Evolutionary conservation across 2,113 vertebrate species (phyloP), one percentile per base, ranked within the genome.

Genomic region (Odontesthes bonariensis): DNA sequence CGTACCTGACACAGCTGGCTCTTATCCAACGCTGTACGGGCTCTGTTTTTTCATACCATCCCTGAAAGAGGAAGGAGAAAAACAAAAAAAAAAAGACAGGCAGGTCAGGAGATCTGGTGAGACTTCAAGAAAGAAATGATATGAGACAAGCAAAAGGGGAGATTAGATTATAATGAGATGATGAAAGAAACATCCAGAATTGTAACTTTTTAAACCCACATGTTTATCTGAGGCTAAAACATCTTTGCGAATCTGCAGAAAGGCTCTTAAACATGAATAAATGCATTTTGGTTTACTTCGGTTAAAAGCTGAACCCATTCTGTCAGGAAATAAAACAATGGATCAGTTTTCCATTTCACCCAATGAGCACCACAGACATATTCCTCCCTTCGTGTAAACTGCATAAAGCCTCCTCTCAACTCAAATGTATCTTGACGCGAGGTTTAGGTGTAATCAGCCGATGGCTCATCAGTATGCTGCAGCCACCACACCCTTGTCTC

Each of bases 1-100:
- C 42, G 19, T 87, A 92, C 89, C 89, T 87, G 86, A 80, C 66
- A 59, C 80, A 81, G 86, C 87, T 83, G 84, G 79, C 85, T 79
- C 69, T 77, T 42, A 13, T 82, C 83, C 83, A 42, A 53, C 1
- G 63, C 74, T 75, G 71, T 65, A 82, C 60, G 73, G 61, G 49
- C 69, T 63, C 75, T 27, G 20, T 69, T 71, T 84, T 74, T 51
- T 86, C 81, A 85, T 56, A 54, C 3, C 64, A 61, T 60, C 52
- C 65, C 83, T 89, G 61, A 1, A 7, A 38, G 35, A 65, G 17
- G n/a, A 33, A 42, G 23, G 53, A 38, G 35, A 20, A 27, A 2
- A 62, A 54, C n/a, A 57, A 17, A 52, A 7, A 68, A 53, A 13
- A n/a, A 73, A 44, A 68, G 4, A 56, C 4, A 66, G 72, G 1